Evolutionary conservation across 2,888 invertebrate genomes (phyloP).

Genomic region (Eupithecia subumbrata): DNA sequence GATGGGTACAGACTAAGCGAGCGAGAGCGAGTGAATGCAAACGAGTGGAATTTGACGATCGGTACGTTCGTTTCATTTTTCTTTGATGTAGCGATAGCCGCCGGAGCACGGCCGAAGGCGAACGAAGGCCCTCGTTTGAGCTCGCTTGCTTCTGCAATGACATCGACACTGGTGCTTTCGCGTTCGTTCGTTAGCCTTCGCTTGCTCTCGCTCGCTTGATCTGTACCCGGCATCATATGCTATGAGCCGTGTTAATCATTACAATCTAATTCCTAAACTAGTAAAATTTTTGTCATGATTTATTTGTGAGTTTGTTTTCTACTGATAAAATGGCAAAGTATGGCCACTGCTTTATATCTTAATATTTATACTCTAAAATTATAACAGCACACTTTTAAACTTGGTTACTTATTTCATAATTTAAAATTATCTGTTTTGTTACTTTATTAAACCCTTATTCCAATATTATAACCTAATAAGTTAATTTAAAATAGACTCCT

Average conservation of each 20-base stretch:
- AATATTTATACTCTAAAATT: not conserved
- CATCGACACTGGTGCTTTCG: no score
- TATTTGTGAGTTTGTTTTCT: slow-evolving; percentile 18
- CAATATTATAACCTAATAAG: not conserved
- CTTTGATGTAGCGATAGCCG: no score
- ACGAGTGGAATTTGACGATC: no score
- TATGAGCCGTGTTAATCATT: not conserved
- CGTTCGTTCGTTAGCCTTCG: no score
- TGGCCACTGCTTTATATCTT: slow-evolving; percentile 15
- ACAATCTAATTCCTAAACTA: not conserved
- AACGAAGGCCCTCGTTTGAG: no score
- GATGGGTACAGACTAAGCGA: no score
- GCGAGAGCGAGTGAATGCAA: no score
- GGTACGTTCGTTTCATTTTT: no score
- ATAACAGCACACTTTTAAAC: slow-evolving; percentile 9
- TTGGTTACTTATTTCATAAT: not conserved
- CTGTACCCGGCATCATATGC: not conserved
- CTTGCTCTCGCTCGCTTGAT: no score
- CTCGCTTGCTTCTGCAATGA: no score
- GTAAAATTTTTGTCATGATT: slow-evolving; percentile 26
- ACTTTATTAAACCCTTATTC: slow-evolving; percentile 6
- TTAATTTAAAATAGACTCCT: slow-evolving; percentile 12
- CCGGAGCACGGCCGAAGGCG: no score
- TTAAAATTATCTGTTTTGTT: not conserved
- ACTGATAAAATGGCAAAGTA: slow-evolving; percentile 24